These are phyloP conservation scores for Carassius carassius DNA, from an alignment of 2,113 vertebrate genomes.

Conservation along the genomic window DNA sequence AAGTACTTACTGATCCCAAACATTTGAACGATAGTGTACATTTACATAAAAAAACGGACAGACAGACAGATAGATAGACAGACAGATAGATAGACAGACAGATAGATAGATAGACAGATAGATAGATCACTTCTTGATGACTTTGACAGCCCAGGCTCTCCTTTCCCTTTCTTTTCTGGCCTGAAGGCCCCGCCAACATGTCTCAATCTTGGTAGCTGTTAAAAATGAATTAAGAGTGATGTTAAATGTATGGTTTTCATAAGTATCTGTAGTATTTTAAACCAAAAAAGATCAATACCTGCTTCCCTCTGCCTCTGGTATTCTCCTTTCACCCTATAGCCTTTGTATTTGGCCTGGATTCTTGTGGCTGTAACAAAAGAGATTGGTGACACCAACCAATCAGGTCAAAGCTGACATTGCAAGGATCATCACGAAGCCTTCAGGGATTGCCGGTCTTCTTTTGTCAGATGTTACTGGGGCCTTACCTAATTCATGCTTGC, in stretches of 20 bases:
- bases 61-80: no score
- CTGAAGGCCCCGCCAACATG: conserved; percentile 87
- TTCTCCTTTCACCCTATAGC: conserved; percentile 79
- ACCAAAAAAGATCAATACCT: conserved; percentile 67
- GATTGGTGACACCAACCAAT: neutral
- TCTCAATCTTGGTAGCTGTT: conserved; percentile 88
- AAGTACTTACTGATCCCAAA: neutral
- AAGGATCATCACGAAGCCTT: neutral
- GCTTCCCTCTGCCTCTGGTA: conserved; percentile 84
- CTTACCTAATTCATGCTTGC: conserved; percentile 87
- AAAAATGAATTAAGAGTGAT: neutral
- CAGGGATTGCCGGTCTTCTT: neutral
- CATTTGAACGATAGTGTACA: neutral
- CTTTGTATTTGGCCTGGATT: conserved; percentile 91
- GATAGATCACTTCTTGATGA: conserved; percentile 81
- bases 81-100: no score
- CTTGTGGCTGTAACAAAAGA: conserved; percentile 78
- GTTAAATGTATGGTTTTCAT: conserved; percentile 4
- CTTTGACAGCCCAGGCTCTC: conserved; percentile 86
- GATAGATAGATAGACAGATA: no score
- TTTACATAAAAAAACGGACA: no score
- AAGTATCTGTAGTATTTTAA: neutral
- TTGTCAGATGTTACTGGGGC: neutral
- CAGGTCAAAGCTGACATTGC: neutral
- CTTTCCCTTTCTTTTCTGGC: conserved; percentile 82